Base-by-base conservation (phyloP, 1,140 invertebrate species). In the Zaprionus gabonicus region DNA sequence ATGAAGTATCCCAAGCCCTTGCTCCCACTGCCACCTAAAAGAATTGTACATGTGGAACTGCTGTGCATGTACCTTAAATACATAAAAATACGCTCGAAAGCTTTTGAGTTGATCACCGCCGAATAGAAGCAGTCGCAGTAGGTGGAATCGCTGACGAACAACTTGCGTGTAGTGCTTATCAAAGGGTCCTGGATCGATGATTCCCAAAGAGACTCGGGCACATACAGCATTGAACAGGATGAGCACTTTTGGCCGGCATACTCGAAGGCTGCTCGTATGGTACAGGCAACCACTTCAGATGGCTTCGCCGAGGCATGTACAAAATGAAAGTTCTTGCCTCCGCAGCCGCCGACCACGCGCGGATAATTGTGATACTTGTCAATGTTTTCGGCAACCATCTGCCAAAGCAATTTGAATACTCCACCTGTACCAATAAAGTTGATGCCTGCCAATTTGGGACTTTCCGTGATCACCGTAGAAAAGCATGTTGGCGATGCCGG, bases 261-360 rank as follows among this genome's bases (percentile, higher is more conserved):
- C 94, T 99, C 99, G 93, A 99, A 99, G 17, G 98, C 96, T 57
- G 98, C 97, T 63, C 96, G 94, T 69, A 99, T 97, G 0, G 98
- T 99, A 0, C 95, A 95, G 51, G 95, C 95, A 0, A 98, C 95
- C 15, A 98, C 78, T 17, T 95, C 95, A 10, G 96, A 94, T 0
- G 97, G 93, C 93, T 99, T 96, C 12, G 98, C 99, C 27, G 97
- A 96, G 0, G 96, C 94, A 93, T 99, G 99, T 7, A 99, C 94
- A 91, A 99, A 99, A 87, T 99, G 99, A 93, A 97, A 99, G 93
- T 99, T 99, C 93, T 99, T 99, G 1, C 99, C 99, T 12, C 99
- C 99, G 93, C 98, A 99, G 51, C 99, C 99, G 70, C 97, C 97
- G 73, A 99, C 96, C 1, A 99, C 93, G 72, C 98, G 95, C 0